Base-by-base conservation (phyloP, 2,888 invertebrate genomes). In the Drosophila leonis region DNA sequence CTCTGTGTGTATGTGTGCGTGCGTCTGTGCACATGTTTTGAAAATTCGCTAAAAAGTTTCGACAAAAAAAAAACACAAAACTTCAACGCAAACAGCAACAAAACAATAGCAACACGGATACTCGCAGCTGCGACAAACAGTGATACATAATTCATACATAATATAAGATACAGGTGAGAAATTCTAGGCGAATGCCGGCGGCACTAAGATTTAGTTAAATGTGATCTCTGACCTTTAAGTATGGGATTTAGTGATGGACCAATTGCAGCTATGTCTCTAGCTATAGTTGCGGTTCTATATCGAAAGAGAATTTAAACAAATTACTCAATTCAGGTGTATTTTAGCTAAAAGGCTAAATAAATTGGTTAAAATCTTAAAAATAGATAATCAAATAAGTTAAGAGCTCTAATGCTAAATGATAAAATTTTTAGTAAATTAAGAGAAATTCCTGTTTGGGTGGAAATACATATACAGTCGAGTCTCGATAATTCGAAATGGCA, bases 101-200 rank as follows among this genome's bases (percentile, higher is more conserved):
- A 62, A 66, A 48, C 31, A 44, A 59, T 31, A 52, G 39, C 63
- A 61, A 71, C 64, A 86, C 82, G 82, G 82, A 82, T 82, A 82
- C n/a, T 48, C 80, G 59, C 66, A 65, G 24, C 55, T 61, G 63
- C 67, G 64, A 55, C 35, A 65, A 62, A 55, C 35, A 65, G 44
- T 37, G 24, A 71, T 63, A 76, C 54, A 54, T 54, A 75, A 80
- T 15, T 12, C 24, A 65, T 37, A 63, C 44, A 29, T 57, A 24
- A 44, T 33, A 31, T 31, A 13, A 31, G 62, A 69, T 56, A 83
- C 82, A 82, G 83, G 83, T 83, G 65, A 83, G 83, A 33, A 7
- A 49, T 6, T 7, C 7, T 18, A 13, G 18, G 39, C 46, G 35
- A 18, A 35, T 73, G 78, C 82, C 82, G 82, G 44, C 90, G 82